Base-by-base conservation (phyloP, 2,888 invertebrate genomes). In the Drosophila cracens region DNA sequence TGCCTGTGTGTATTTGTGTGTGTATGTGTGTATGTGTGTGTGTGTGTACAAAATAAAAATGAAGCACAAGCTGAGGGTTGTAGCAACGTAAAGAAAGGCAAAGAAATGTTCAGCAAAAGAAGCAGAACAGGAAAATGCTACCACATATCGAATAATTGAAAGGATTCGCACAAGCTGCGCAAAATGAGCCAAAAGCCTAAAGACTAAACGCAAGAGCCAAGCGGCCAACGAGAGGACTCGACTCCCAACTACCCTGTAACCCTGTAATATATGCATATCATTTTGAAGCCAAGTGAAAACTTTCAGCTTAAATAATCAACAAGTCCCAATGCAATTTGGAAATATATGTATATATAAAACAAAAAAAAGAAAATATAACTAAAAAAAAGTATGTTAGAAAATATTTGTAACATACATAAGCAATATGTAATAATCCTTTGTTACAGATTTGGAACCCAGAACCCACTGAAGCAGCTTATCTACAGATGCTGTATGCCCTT, bases 141-240 rank as follows among this genome's bases (percentile, higher is more conserved):
- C 70, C 76, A 84, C 72, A 83, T 81, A 90, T 90, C 87, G 80
- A 90, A 87, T 90, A 87, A 87, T 87, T 90, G 87, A 90, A 87
- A 86, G 83, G 89, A 90, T 87, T 88, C 83, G 72, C 64, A 70
- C 62, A 79, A 77, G 80, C 77, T 80, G 80, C 72, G 67, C 74
- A 80, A 58, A 73, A 74, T 79, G 70, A 77, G 58, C 40, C 70
- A 70, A 74, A 52, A 34, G 58, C 34, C 27, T 5, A 27, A 49
- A 40, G 46, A 33, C 63, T 31, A 36, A 21, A 11, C 7, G 34
- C n/a, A 8, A 34, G 11, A 27, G 8, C 10, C 52, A 31, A 7
- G n/a, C 29, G 18, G 10, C 8, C 1, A 36, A 13, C 34, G 31
- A 21, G 36, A 10, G n/a, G 25, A 36, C 21, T 2, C 29, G 40